A percentile compares a stretch with the other conserved stretches of the same genome.
Conservation (phyloP, 2,797 vertebrate genomes). For the Sphenopsis melanotis region DNA sequence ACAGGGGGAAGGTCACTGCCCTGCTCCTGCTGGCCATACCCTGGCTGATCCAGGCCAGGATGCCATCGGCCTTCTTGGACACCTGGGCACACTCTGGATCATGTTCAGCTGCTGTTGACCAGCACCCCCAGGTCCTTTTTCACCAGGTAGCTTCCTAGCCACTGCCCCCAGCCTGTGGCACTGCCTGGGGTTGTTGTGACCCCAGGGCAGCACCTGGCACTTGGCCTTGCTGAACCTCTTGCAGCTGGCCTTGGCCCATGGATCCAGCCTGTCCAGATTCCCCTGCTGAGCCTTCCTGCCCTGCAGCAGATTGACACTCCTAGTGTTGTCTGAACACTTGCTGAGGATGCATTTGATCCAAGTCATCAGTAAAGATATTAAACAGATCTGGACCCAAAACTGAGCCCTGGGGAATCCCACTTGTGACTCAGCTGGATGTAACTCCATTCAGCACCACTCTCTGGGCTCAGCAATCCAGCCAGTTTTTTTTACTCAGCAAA, state of each 20-base stretch:
- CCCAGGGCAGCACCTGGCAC: fast-evolving
- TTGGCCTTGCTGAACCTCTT: no score
- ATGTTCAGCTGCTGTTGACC: fast-evolving
- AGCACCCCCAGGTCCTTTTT: not conserved
- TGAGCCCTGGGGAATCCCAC: not conserved
- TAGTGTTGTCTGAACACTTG: not conserved
- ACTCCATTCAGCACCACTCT: not conserved
- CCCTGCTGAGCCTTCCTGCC: no score
- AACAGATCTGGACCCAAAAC: not conserved
- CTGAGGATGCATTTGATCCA: not conserved
- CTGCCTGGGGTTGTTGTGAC: not conserved
- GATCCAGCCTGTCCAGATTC: fast-evolving
- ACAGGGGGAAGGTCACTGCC: not conserved
- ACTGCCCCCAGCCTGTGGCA: fast-evolving
- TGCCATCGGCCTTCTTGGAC: not conserved
- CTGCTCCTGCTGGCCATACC: not conserved
- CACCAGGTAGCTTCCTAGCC: fast-evolving
- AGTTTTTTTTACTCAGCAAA: not conserved
- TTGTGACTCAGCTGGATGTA: not conserved
- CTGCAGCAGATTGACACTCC: not conserved
- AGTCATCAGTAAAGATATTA: not conserved
- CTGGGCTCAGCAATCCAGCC: fast-evolving
- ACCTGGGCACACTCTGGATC: fast-evolving
- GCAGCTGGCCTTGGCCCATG: fast-evolving
- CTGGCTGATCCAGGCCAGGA: not conserved